A percentile compares a stretch with the other conserved stretches of the same genome.
Evolutionary conservation across 2,888 invertebrate species (phyloP).

Genomic region (Meta bourneti): DNA sequence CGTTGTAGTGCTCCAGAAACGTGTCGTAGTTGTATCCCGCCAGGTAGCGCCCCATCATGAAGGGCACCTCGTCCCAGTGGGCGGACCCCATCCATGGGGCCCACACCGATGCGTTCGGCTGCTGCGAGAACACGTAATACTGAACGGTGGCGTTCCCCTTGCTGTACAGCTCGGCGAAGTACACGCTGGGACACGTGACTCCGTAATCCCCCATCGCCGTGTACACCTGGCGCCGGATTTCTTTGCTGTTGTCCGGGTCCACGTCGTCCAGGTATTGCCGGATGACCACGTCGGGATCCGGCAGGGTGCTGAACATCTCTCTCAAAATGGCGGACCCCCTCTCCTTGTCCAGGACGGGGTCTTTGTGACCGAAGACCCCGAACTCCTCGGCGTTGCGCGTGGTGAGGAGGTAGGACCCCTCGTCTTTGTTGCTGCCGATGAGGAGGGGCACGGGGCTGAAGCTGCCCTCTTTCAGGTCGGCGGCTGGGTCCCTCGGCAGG

Average conservation of each 20-base stretch:
- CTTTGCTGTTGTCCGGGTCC: not conserved
- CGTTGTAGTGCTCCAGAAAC: not conserved
- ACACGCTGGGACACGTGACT: constrained; percentile 51
- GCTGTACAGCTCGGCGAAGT: constrained; percentile 66
- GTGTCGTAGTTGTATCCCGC: constrained; percentile 9
- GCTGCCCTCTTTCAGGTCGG: not conserved
- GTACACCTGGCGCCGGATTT: constrained; percentile 22
- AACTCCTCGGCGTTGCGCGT: constrained; percentile 43
- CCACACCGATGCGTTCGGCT: constrained; percentile 27
- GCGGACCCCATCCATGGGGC: constrained; percentile 67
- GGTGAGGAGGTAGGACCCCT: constrained; percentile 67
- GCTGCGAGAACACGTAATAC: constrained; percentile 65
- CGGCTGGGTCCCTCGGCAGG: not conserved
- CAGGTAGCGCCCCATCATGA: constrained; percentile 53
- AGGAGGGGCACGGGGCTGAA: constrained; percentile 54
- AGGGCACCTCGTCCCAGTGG: constrained; percentile 63
- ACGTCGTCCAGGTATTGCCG: constrained; percentile 23
- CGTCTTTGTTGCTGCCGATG: constrained; percentile 68
- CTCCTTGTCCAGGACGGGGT: not conserved
- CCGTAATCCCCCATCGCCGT: constrained; percentile 60
- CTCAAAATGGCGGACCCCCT: constrained; percentile 6
- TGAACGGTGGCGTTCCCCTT: constrained; percentile 28
- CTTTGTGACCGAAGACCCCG: not conserved
- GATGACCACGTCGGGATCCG: constrained; percentile 4
- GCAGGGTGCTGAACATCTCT: not conserved